These are phyloP conservation scores for Yoshiicerus persimilis DNA, from an alignment of 1,140 invertebrate genomes.

Conservation along the genomic window DNA sequence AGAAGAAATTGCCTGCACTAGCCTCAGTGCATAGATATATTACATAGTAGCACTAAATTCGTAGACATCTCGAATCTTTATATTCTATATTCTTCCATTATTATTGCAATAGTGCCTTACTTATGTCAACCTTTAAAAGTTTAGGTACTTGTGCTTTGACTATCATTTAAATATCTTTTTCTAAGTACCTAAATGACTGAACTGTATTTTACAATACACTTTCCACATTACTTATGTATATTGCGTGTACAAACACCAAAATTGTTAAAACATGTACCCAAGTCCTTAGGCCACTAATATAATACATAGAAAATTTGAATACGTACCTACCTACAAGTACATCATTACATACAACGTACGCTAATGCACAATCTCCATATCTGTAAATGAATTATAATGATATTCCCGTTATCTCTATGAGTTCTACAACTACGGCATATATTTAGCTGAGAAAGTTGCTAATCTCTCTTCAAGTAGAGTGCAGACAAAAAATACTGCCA, in stretches of 20 bases:
- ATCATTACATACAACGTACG: not conserved
- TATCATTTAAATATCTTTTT: not conserved
- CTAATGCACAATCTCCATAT: not conserved
- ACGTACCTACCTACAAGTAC: no score
- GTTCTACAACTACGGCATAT: not conserved
- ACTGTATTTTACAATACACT: no score
- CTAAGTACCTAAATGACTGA: not conserved
- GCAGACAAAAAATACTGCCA: not conserved
- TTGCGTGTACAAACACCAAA: not conserved
- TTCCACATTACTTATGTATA: no score
- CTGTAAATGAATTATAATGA: not conserved
- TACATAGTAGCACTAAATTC: not conserved
- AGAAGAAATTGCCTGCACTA: not conserved
- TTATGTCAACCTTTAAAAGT: not conserved
- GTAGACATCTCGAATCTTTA: not conserved
- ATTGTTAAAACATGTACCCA: not conserved
- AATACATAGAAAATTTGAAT: not conserved
- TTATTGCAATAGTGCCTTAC: not conserved
- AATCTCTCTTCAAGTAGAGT: not conserved
- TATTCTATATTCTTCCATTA: not conserved
- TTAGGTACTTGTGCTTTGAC: not conserved
- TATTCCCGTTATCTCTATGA: constrained; percentile 5
- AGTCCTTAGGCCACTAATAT: not conserved
- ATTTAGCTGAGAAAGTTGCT: not conserved
- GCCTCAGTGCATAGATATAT: not conserved